phyloP scores from a whole-genome alignment of 2,113 vertebrate genomes.

The Actenoides lindsayi region DNA sequence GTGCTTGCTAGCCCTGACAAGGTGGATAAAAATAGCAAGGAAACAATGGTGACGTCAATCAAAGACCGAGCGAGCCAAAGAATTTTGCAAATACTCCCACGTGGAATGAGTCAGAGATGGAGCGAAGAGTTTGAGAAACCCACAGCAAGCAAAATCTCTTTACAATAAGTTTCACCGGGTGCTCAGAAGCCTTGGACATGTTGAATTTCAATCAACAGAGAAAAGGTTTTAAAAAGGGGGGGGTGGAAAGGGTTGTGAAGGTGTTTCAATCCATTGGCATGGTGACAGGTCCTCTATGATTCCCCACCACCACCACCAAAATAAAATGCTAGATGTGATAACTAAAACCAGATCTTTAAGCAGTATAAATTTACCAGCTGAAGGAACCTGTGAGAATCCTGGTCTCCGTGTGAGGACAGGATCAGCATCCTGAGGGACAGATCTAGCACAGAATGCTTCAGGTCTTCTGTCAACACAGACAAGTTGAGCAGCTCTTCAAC shows the following conservation, averaged over 20 bases:
- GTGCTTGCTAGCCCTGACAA: slow-evolving; percentile 43
- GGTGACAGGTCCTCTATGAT: background rate
- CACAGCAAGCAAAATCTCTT: slow-evolving; percentile 55
- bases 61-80: slow-evolving; percentile 32
- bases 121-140: slow-evolving; percentile 45
- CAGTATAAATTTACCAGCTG: background rate
- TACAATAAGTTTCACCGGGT: slow-evolving; percentile 28
- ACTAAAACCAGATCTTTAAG: background rate
- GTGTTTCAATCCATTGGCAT: background rate
- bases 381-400: background rate
- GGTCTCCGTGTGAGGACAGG: background rate
- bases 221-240: background rate
- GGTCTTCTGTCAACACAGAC: background rate
- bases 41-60: slow-evolving; percentile 49
- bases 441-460: background rate
- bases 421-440: background rate
- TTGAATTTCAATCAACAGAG: background rate
- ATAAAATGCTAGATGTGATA: background rate
- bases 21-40: slow-evolving; percentile 57
- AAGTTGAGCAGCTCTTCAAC: background rate
- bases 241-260: background rate
- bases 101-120: slow-evolving; percentile 52
- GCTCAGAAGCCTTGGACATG: background rate
- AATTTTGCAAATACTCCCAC: slow-evolving; percentile 61
- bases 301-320: background rate